Base-by-base conservation (phyloP, 2,113 vertebrate species). In the Pheucticus melanocephalus region DNA sequence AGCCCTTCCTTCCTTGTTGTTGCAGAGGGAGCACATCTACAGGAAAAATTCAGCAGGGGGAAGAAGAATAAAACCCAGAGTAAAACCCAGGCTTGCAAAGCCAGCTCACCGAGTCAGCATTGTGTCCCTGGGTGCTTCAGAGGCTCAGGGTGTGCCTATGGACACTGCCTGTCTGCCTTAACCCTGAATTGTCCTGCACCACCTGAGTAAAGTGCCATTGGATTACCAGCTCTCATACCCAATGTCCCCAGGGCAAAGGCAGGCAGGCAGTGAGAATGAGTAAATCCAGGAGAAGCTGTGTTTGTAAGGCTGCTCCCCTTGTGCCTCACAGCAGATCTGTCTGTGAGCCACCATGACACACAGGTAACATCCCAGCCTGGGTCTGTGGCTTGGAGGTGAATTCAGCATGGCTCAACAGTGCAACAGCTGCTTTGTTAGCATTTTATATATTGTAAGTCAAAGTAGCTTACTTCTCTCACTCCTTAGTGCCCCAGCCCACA, bases 131-230 rank as follows among this genome's bases (percentile, higher is more conserved):
- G 35, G 35, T 47, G 51, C 57, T 68, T 51, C 39, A 9, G 39
- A 31, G 0, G 2, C 39, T 82, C 86, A 20, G 15, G 0, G 0
- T 5, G 9, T 50, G 48, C 47, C 82, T 56, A 4, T 15, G 37
- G 19, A 3, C 28, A 8, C 44, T 45, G 60, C 61, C 73, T 53
- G 39, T 27, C 56, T 78, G 56, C 66, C 57, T 40, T 23, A 13
- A 7, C 15, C 27, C 35, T 19, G 51, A 51, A n/a, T 14, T 48
- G 22, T 17, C 13, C 22, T 31, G 27, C 14, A 10, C 5, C 37
- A 45, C 0, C 1, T 42, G 10, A 35, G 14, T 5, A 5, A 70
- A 40, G 3, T n/a, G 11, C 18, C 5, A 1, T 3, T 81, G 7
- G 3, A 2, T 14, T 10, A 11, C 10, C 50, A 81, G 39, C 39